Base-by-base conservation (phyloP, 2,888 invertebrate species). In the Hybos culiciformis region DNA sequence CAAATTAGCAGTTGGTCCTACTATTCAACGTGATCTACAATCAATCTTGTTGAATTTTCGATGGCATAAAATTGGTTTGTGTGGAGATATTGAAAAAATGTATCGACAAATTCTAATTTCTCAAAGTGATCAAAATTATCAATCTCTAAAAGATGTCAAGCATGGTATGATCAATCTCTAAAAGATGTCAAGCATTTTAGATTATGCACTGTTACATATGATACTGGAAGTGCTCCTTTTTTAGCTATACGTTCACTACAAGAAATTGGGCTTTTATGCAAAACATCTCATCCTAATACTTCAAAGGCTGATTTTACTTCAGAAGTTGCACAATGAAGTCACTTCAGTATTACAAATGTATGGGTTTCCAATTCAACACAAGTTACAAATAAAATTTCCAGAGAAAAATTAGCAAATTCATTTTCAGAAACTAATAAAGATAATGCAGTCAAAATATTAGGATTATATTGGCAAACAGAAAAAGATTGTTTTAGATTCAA, bases 111-210 rank as follows among this genome's bases (percentile, higher is more conserved):
- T n/a, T n/a, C n/a, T n/a, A n/a, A n/a, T n/a, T n/a, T n/a, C n/a
- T n/a, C n/a, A n/a, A n/a, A n/a, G n/a, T n/a, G n/a, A n/a, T n/a
- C n/a, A n/a, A n/a, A 38, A 51, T 15, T 50, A 44, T 20, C 50
- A 52, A 9, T 24, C 51, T 15, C 53, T 50, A 11, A 15, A n/a
- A n/a, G n/a, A n/a, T n/a, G n/a, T 53, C 0, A 52, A 51, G 52
- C 21, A 51, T 19, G 12, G n/a, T n/a, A 29, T 29, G 29, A 29
- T 29, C 29, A 29, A 7, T 29, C n/a, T n/a, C 43, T 43, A 7
- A 18, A n/a, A n/a, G n/a, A n/a, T n/a, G n/a, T 50, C 2, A 7
- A 37, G 15, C 38, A 44, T 8, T 51, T 39, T 19, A 18, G 38
- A 5, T 21, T 51, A 9, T 42, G 15, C 11, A 48, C 48, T 18